phyloP scores from a whole-genome alignment of 2,888 invertebrate species.

The Ophion ventricosus region DNA sequence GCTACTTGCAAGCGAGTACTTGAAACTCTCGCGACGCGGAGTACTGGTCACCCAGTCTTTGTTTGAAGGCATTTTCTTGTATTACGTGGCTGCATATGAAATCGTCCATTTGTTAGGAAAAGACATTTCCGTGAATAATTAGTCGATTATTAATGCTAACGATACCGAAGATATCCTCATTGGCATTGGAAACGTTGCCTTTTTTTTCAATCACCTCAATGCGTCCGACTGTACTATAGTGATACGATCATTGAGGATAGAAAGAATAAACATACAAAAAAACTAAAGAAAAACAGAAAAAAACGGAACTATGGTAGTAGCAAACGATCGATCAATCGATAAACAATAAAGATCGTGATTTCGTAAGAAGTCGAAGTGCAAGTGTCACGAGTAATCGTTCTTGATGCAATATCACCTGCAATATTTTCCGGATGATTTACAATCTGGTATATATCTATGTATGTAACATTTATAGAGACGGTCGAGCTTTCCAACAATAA shows the following conservation, averaged over 20 bases:
- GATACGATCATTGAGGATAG: not conserved
- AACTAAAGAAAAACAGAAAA: not conserved
- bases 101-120: no score
- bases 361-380: slow-evolving; percentile 17
- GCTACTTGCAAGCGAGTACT: no score
- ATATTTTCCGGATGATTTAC: slow-evolving; percentile 16
- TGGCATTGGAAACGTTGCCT: not conserved
- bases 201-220: not conserved
- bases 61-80: no score
- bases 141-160: slow-evolving; percentile 38
- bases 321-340: slow-evolving; percentile 16
- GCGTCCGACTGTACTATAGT: not conserved
- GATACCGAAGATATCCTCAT: slow-evolving; percentile 15
- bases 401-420: not conserved
- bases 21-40: no score
- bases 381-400: slow-evolving; percentile 18
- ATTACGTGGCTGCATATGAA: not conserved
- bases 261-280: no score
- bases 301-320: no score
- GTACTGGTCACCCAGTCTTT: no score
- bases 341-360: not conserved
- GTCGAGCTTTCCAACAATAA: no score
- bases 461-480: no score
- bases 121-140: slow-evolving; percentile 32
- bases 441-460: no score